Base-by-base conservation (phyloP, 92 coral and sea anemone species). In the Zoanthus gigantus region DNA sequence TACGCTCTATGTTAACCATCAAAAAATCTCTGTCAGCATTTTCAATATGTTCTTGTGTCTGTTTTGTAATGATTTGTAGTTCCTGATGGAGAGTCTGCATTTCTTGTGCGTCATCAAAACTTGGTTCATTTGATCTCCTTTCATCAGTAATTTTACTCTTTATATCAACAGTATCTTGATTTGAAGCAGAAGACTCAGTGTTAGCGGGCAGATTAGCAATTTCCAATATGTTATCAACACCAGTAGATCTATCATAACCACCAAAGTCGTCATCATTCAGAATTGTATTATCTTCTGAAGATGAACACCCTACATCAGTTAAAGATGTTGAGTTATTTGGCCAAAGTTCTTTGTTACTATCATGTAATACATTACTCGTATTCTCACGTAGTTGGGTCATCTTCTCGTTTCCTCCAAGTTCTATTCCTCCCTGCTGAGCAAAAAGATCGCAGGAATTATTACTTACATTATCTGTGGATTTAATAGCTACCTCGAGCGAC, bases 41-140 rank as follows among this genome's bases (percentile, higher is more conserved):
- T 66, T 81, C 85, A 81, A 81, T 66, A 28, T 65, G 57, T 32
- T 66, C 58, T 30, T 48, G 73, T 44, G 85, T 45, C 74, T 81
- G 85, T 81, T 58, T 69, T 81, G 85, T 63, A 47, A 81, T 81
- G 42, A 47, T n/a, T 7, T 81, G 75, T n/a, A 81, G 58, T 7
- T 81, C 61, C 9, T 66, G 58, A 18, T 47, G 73, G 66, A 81
- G 85, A 18, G 75, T 30, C 47, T 28, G 75, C 61, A 81, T 23
- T 81, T 65, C 75, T 66, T 68, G 73, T 0, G 56, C 17, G 10
- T 79, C 56, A 47, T 79, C 37, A 79, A n/a, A 42, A 46, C 23
- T 45, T 44, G 1, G 56, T 45, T 46, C 71, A 60, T 60, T 63
- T 79, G 16, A 14, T 61, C 53, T 37, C 29, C 29, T 18, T 28